Base-by-base conservation (phyloP, 2,113 vertebrate species). In the Dinomys branickii region DNA sequence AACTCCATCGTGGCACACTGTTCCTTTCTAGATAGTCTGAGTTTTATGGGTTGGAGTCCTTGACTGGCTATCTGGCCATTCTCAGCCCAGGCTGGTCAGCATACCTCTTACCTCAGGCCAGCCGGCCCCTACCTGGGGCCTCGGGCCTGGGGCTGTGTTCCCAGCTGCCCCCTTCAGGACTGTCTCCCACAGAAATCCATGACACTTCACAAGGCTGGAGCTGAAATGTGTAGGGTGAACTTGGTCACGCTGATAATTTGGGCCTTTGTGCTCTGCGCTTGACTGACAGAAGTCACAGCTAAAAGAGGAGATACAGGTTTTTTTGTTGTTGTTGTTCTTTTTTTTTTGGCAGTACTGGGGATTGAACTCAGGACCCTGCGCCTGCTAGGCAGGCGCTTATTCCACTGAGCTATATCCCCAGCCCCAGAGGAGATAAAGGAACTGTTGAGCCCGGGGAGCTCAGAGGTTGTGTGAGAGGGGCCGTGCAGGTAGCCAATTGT, bases 231-330 rank as follows among this genome's bases (percentile, higher is more conserved):
- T 86, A 59, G 94, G 94, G 41, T 80, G 95, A 91, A 88, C 54
- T 86, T 93, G 59, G 85, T 92, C 88, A 89, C 85, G 30, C 78
- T 90, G 94, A 50, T 83, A 81, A 86, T 96, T 90, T 47, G 93
- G 95, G 90, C 52, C 92, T 92, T 80, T 75, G 88, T 84, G 78
- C 54, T 83, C 65, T 35, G 78, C 9, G 19, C 83, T 58, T 1
- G 0, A 91, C 94, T 96, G 96, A 97, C 88, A 88, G 92, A 97
- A 56, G 63, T 8, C n/a, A 44, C 12, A 93, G 88, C 94, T 91
- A 65, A 95, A 89, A 89, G 73, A 38, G 85, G 93, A 78, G 67
- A 59, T 24, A 56, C 73, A 83, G 92, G 71, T n/a, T n/a, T n/a
- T n/a, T n/a, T n/a, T n/a, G n/a, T n/a, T n/a, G n/a, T n/a, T n/a